Conservation (phyloP, 2,113 vertebrate genomes). For the Heterochromis multidens region DNA sequence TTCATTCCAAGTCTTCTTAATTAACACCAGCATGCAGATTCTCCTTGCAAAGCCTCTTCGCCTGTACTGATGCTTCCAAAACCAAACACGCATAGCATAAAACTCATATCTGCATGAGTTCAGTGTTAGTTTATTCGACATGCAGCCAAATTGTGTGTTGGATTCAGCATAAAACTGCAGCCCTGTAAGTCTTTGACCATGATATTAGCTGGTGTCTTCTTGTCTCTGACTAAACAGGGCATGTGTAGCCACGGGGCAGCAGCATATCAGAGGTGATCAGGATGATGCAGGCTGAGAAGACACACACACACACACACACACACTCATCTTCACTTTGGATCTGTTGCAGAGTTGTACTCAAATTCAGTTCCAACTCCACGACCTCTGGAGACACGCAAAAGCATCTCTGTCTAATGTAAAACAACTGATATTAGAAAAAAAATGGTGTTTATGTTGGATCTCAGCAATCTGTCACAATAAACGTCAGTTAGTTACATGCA, state of each 20-base stretch:
- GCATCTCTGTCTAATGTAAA: background rate
- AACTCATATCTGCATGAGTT: background rate
- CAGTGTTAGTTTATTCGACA: background rate
- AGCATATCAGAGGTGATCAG: conserved; percentile 68
- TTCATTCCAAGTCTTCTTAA: background rate
- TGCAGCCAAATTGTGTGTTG: background rate
- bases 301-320: conserved; percentile 4
- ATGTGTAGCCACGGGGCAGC: conserved; percentile 60
- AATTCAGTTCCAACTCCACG: background rate
- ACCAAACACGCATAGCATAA: background rate
- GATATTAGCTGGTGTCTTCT: conserved; percentile 51
- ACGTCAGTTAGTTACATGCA: background rate
- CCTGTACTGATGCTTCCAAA: background rate
- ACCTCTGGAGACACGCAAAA: background rate
- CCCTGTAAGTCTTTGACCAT: conserved; percentile 25
- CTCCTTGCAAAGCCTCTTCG: background rate
- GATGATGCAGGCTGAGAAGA: conserved; percentile 49
- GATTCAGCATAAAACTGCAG: background rate
- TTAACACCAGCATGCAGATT: background rate
- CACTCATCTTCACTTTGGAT: conserved; percentile 1
- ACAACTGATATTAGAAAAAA: background rate
- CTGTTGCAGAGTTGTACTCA: conserved; percentile 14
- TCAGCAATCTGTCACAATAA: background rate
- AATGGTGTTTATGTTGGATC: background rate
- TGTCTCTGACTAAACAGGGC: conserved; percentile 55